phyloP scores from a whole-genome alignment of 53 echinoderm and acorn worm species.

The Temnopleurus reevesii region DNA sequence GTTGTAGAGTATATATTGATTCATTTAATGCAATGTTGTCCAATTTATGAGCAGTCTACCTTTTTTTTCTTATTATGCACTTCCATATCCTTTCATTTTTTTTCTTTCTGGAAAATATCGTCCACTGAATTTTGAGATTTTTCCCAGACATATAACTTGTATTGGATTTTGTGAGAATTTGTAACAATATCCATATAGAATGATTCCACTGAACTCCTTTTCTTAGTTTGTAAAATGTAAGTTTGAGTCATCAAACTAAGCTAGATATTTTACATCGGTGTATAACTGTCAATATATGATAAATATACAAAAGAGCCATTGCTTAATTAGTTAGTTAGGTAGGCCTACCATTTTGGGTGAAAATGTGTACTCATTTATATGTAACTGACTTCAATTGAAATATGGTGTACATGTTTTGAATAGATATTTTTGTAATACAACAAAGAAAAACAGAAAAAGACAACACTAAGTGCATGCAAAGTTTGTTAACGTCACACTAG shows the following conservation, averaged over 20 bases:
- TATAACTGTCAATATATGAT: neutral
- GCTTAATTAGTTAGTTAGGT: too few species aligned
- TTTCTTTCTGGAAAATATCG: neutral
- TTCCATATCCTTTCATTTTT: neutral
- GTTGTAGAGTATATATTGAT: neutral
- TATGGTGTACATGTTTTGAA: constrained; percentile 42
- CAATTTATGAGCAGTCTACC: neutral
- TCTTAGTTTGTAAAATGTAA: neutral
- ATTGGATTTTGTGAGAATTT: neutral
- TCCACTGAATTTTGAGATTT: neutral
- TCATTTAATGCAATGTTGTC: neutral
- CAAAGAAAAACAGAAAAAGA: neutral
- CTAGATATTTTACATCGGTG: neutral
- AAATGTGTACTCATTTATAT: constrained; percentile 6
- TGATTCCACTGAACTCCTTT: neutral
- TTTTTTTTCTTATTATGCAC: neutral
- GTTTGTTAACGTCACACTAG: neutral
- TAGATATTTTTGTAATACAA: constrained; percentile 52
- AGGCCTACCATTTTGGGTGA: neutral
- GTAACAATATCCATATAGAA: too few species aligned
- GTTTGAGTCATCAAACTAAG: neutral
- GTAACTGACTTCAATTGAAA: constrained; percentile 16
- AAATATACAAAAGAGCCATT: neutral
- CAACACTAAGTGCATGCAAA: constrained; percentile 12
- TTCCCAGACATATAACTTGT: neutral